Evolutionary conservation across 2,888 invertebrate species (phyloP).

Genomic region (Xestobium rufovillosum): DNA sequence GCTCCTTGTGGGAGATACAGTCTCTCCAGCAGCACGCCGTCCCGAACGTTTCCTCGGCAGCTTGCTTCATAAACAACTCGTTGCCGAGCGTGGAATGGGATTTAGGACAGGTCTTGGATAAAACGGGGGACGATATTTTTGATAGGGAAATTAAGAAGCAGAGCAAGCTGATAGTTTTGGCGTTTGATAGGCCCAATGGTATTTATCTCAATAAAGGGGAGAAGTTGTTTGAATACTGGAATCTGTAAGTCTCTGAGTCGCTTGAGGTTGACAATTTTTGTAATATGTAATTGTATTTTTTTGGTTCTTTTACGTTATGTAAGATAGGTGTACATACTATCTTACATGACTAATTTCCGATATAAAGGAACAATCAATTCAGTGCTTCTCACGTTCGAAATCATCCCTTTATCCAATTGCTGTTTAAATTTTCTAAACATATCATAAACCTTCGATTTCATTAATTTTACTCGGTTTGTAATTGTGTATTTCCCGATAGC

Average conservation of each 20-base stretch:
- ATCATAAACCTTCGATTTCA: too few relatives aligned
- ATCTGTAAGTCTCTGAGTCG: constrained; percentile 33
- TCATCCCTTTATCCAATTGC: too few relatives aligned
- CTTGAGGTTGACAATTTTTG: too few relatives aligned
- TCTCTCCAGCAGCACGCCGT: constrained; percentile 66
- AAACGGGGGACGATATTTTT: constrained; percentile 61
- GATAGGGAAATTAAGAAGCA: constrained; percentile 70
- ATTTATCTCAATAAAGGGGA: constrained; percentile 38
- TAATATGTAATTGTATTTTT: too few relatives aligned
- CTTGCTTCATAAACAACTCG: constrained; percentile 61
- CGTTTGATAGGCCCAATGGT: constrained; percentile 62
- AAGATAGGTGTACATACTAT: too few relatives aligned
- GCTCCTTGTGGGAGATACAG: constrained; percentile 89
- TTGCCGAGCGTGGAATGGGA: constrained; percentile 63
- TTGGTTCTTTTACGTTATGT: too few relatives aligned
- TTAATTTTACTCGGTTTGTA: too few relatives aligned
- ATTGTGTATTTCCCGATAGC: too few relatives aligned
- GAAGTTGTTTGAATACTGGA: constrained; percentile 65
- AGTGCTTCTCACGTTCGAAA: too few relatives aligned
- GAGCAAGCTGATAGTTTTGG: constrained; percentile 66
- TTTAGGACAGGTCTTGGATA: constrained; percentile 57
- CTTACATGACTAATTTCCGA: too few relatives aligned
- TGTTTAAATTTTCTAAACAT: too few relatives aligned
- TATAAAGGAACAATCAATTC: too few relatives aligned
- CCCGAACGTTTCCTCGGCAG: constrained; percentile 65